Conservation (phyloP, 2,113 vertebrate genomes). For the Leptosomus discolor region DNA sequence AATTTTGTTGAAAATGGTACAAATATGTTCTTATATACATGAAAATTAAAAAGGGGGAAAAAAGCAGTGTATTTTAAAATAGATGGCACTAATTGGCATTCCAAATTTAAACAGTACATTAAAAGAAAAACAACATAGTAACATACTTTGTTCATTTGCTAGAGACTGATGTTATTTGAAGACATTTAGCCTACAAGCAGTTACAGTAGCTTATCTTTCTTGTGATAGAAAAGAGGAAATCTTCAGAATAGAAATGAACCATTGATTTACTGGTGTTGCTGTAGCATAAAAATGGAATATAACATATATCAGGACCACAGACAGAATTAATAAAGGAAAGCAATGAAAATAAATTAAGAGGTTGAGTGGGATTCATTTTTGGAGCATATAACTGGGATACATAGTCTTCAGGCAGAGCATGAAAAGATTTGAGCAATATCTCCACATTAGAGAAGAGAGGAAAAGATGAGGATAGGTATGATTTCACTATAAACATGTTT, state of each 20-base stretch:
- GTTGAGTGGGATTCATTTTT: neutral
- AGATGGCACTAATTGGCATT: neutral
- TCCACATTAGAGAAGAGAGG: neutral
- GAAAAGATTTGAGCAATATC: neutral
- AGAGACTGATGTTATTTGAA: neutral
- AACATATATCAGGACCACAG: neutral
- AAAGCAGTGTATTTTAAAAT: neutral
- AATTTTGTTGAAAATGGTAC: neutral
- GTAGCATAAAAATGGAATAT: neutral
- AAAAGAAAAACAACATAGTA: neutral
- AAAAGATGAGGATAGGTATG: neutral
- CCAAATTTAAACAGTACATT: neutral
- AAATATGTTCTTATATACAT: neutral
- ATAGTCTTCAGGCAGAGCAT: neutral
- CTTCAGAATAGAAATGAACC: neutral
- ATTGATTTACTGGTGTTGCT: neutral
- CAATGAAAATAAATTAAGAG: neutral
- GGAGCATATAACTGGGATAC: neutral
- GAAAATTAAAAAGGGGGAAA: neutral
- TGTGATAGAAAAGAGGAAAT: neutral
- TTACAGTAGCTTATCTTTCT: neutral
- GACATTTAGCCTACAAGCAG: neutral
- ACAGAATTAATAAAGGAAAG: neutral
- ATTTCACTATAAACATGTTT: neutral
- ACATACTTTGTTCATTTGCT: neutral